A percentile compares a stretch with the other conserved stretches of the same genome.
These are phyloP conservation scores for Drosophila obscura DNA, from an alignment of 1,140 invertebrate genomes.

Conservation along the genomic window DNA sequence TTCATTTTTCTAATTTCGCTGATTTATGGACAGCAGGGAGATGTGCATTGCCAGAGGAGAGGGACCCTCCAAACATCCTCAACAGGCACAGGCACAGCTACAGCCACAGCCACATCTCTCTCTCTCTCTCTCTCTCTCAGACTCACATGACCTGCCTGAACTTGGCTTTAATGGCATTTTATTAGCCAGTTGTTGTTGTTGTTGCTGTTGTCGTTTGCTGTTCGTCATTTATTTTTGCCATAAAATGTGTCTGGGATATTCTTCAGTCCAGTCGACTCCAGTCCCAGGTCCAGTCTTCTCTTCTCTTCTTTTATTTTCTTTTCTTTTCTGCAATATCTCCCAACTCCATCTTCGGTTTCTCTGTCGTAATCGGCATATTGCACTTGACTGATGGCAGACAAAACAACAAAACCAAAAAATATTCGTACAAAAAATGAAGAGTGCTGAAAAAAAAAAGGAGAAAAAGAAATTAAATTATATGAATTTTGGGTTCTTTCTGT, in stretches of 20 bases:
- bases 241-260: constrained; percentile 42
- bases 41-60: background rate
- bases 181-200: constrained; percentile 49
- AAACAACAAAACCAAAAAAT: background rate
- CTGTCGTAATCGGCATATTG: constrained; percentile 21
- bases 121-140: constrained; percentile 7
- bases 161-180: constrained; percentile 75
- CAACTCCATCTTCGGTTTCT: constrained; percentile 3
- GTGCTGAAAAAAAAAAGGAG: background rate
- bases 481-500: no score
- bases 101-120: no score
- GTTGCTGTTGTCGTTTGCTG: constrained; percentile 16
- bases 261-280: background rate
- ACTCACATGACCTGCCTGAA: constrained; percentile 81
- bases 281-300: background rate
- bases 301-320: background rate
- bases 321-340: background rate
- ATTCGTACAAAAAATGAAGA: background rate
- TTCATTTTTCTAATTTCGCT: constrained; percentile 69
- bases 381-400: constrained; percentile 28
- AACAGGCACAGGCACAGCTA: background rate
- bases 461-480: background rate
- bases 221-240: constrained; percentile 46
- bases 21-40: constrained; percentile 55
- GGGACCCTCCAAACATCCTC: constrained; percentile 6